Evolutionary conservation across 2,113 vertebrate genomes (phyloP), one percentile per base, ranked within the genome.

Genomic region (Sarotherodon lohbergeri): DNA sequence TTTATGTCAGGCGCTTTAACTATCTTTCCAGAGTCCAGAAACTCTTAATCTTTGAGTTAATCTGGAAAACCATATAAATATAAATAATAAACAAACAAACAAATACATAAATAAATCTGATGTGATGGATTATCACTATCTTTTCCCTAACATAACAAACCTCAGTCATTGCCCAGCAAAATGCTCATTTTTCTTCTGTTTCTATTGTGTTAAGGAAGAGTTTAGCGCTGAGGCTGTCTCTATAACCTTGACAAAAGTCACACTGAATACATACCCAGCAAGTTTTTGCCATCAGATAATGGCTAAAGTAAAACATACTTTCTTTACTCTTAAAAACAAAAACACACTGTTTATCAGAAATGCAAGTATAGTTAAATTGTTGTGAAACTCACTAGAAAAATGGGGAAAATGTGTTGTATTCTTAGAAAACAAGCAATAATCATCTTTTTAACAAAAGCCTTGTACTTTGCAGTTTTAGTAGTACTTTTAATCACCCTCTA

Each of bases 211-310:
- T 90, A 73, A 89, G 80, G 73, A 63, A 57, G 78, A 86, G 24
- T 57, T 88, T 73, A 79, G 52, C 76, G 36, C 80, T 93, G 92
- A 94, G 88, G 90, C 91, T 89, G 82, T 91, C 82, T 89, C 79
- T 80, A 46, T 94, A 95, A 95, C 93, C 92, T 93, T 90, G 92
- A 90, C 76, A 89, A 92, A 91, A 90, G 92, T 92, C 93, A 92
- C n/a, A 19, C 54, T 86, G 86, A 68, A 83, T 84, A 88, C 82
- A 88, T 92, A 46, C 86, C 56, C 41, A 7, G 92, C 89, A 92
- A 92, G 59, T 84, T 86, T 29, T 7, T 46, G 84, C 89, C 88
- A 89, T 94, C 85, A 90, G 54, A 68, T 71, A 34, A 50, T 80
- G 91, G 82, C 76, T 89, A 86, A 93, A 90, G 86, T 92, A 81